Evolutionary conservation across 2,113 vertebrate genomes (phyloP), one percentile per base, ranked within the genome.

Genomic region (Scartelaos histophorus): DNA sequence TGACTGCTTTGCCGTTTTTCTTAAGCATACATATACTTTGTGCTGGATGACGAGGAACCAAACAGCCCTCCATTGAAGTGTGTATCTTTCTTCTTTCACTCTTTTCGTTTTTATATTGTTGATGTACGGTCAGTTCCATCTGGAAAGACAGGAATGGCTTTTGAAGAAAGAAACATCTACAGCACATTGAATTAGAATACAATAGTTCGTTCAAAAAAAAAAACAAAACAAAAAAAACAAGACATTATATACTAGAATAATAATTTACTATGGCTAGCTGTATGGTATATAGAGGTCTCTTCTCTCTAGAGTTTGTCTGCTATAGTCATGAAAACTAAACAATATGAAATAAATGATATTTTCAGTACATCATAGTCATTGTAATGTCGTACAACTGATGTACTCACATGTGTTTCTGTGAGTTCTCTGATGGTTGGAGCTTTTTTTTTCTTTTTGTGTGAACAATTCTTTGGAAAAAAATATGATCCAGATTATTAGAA

Each of bases 51-150:
- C 77, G 83, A 90, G 89, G 83, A 92, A 82, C 90, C 85, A 79
- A 86, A 78, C 87, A 91, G 85, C 88, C 87, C 80, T 90, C 89
- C 79, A 79, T 80, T 90, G 81, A 87, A 90, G 88, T 85, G 76
- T 81, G 43, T 29, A 29, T 29, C 29, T 82, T 78, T 85, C 57
- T 43, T 43, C 38, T 43, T 43, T 70, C 76, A 81, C 73, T 69
- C 72, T 72, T 77, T 61, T 83, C 73, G 85, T 86, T 61, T 91
- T 97, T 94, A 97, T 93, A 97, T 97, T 80, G 96, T 97, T 66
- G 96, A 97, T 72, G 96, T 97, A 90, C 95, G 95, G 92, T 97
- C 96, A 85, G 95, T 95, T 91, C 96, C 96, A 90, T 97, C 96
- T 97, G 76, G 17, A 69, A 64, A 66, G 5, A 21, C 60, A 66